These are phyloP conservation scores for Drosophila repletoides DNA, from an alignment of 1,140 invertebrate species.

Conservation along the genomic window DNA sequence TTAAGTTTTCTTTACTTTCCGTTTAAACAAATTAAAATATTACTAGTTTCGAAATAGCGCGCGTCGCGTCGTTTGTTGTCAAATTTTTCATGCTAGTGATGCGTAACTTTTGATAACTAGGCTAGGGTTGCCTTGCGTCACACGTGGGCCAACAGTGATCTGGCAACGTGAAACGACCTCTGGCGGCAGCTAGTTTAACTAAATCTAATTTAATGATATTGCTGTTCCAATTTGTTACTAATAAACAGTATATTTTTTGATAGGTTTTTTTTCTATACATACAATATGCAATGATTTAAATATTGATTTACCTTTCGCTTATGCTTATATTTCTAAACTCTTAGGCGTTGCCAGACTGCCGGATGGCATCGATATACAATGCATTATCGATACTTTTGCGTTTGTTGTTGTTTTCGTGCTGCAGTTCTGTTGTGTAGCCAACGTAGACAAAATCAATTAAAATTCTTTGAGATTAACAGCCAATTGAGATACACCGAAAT, in stretches of 20 bases:
- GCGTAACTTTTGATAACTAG: constrained; percentile 34
- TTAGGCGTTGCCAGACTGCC: not conserved
- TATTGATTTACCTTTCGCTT: too few relatives aligned
- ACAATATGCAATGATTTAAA: too few relatives aligned
- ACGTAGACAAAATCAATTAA: constrained; percentile 24
- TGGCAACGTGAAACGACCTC: not conserved
- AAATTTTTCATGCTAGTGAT: constrained; percentile 53
- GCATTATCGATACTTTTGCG: constrained; percentile 14
- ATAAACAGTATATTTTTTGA: too few relatives aligned
- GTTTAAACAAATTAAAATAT: constrained; percentile 19
- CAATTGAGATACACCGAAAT: not conserved
- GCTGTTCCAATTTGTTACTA: too few relatives aligned
- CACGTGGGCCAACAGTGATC: not conserved
- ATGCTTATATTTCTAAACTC: too few relatives aligned
- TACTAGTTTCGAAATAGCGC: constrained; percentile 58
- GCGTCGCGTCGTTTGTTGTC: constrained; percentile 72
- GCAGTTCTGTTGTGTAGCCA: constrained; percentile 10
- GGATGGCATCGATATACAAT: constrained; percentile 14
- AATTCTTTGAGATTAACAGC: not conserved
- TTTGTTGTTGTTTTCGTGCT: constrained; percentile 24
- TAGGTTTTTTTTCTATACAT: too few relatives aligned
- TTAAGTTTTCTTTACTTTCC: not conserved
- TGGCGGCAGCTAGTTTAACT: too few relatives aligned
- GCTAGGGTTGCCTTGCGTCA: not conserved
- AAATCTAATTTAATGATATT: too few relatives aligned